These are phyloP conservation scores for Brachyistius frenatus DNA, from an alignment of 2,113 vertebrate genomes.

Conservation along the genomic window DNA sequence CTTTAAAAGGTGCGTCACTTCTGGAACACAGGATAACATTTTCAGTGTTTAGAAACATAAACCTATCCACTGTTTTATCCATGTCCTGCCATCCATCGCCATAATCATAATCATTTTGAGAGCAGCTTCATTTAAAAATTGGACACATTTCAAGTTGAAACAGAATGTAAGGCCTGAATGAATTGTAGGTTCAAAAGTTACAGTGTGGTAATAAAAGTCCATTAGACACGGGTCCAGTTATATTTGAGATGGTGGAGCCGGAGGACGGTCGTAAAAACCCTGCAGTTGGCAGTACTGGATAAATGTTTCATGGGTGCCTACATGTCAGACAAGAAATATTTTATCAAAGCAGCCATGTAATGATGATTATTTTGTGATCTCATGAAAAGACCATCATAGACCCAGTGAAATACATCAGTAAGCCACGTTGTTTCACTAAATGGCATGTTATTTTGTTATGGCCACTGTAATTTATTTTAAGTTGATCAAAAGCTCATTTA, in stretches of 20 bases:
- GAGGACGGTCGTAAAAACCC: not conserved
- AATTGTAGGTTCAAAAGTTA: not conserved
- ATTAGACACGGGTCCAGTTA: not conserved
- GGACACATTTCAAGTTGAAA: not conserved
- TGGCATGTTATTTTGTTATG: not conserved
- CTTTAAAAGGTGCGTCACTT: not conserved
- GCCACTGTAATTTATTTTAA: too few species aligned
- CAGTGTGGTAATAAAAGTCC: not conserved
- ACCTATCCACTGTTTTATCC: not conserved
- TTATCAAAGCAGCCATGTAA: too few species aligned
- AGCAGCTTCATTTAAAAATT: not conserved
- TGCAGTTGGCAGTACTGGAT: too few species aligned
- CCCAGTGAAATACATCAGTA: too few species aligned
- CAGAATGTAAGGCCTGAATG: constrained; percentile 1
- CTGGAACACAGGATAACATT: not conserved
- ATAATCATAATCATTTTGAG: not conserved
- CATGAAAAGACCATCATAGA: too few species aligned
- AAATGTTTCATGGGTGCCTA: too few species aligned
- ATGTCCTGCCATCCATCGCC: not conserved
- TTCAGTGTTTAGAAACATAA: not conserved
- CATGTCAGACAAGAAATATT: too few species aligned
- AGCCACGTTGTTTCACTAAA: not conserved
- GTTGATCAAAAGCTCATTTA: too few species aligned
- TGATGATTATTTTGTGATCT: too few species aligned
- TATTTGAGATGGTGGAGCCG: not conserved